Evolutionary conservation across 2,888 invertebrate genomes (phyloP).

Genomic region (Archips crataeganus): DNA sequence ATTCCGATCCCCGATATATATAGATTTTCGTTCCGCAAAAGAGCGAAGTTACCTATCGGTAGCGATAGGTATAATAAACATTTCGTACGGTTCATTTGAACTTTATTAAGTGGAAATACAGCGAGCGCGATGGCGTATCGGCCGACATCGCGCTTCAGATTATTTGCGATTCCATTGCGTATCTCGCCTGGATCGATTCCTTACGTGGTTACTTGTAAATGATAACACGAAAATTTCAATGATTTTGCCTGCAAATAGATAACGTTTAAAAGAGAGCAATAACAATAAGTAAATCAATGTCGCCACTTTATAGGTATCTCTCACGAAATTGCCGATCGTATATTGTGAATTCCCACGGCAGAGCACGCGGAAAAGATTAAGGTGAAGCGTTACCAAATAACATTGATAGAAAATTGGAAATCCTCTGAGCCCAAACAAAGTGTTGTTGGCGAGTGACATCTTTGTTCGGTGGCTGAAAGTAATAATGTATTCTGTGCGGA

Average conservation of each 20-base stretch:
- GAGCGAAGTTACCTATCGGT: conserved; percentile 47
- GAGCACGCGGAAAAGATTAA: conserved; percentile 3
- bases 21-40: conserved; percentile 50
- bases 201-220: not conserved
- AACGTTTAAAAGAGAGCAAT: not conserved
- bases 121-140: conserved; percentile 58
- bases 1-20: conserved; percentile 57
- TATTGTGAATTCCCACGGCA: not conserved
- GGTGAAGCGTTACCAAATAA: conserved; percentile 22
- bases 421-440: conserved; percentile 14
- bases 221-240: not conserved
- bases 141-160: conserved; percentile 43
- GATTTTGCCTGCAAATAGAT: not conserved
- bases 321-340: not conserved
- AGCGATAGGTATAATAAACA: conserved; percentile 65
- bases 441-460: conserved; percentile 25
- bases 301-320: not conserved
- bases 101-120: conserved; percentile 75
- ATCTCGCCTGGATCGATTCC: conserved; percentile 5
- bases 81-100: conserved; percentile 73
- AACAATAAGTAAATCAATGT: not conserved
- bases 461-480: conserved; percentile 18
- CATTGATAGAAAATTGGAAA: conserved; percentile 8
- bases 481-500: conserved; percentile 36
- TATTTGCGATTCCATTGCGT: conserved; percentile 30